Evolutionary conservation across 1,140 invertebrate species (phyloP), one percentile per base, ranked within the genome.

Genomic region (Ips typographus): DNA sequence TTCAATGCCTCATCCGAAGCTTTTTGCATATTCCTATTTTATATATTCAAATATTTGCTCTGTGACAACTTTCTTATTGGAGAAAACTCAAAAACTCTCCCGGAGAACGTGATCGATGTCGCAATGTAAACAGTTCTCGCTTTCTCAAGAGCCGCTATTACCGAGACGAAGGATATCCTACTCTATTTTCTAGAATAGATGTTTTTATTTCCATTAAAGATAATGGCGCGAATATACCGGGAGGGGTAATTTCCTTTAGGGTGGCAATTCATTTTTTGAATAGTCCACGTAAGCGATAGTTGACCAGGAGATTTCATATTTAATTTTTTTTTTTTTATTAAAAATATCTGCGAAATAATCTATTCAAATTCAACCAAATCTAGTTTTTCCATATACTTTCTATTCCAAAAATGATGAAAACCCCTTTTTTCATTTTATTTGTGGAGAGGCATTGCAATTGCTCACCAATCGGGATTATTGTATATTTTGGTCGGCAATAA

Each of bases 191-290:
- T 2, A 1, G 44, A 2, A n/a, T 47, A 47, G 44, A 47, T 47
- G 44, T 47, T 47, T 47, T 47, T 47, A 47, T 47, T 47, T 47
- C 2, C 44, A 47, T 47, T 47, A 47, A 47, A 47, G n/a, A 47
- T 47, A 47, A 47, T 47, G 22, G 44, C 44, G 6, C 6, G 44
- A 47, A 47, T 47, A 47, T 47, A n/a, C 44, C 22, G 44, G 44
- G 22, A 47, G 6, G 22, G 44, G 6, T 47, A 47, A n/a, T 47
- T 47, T n/a, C n/a, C n/a, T n/a, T n/a, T n/a, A n/a, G n/a, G n/a
- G n/a, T n/a, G n/a, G n/a, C n/a, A n/a, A n/a, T n/a, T n/a, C n/a
- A n/a, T n/a, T n/a, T n/a, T n/a, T n/a, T n/a, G n/a, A n/a, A n/a
- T n/a, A n/a, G n/a, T n/a, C n/a, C n/a, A n/a, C n/a, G n/a, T n/a